These are phyloP conservation scores for Phoebastria nigripes DNA, from an alignment of 2,797 vertebrate genomes.

Conservation along the genomic window DNA sequence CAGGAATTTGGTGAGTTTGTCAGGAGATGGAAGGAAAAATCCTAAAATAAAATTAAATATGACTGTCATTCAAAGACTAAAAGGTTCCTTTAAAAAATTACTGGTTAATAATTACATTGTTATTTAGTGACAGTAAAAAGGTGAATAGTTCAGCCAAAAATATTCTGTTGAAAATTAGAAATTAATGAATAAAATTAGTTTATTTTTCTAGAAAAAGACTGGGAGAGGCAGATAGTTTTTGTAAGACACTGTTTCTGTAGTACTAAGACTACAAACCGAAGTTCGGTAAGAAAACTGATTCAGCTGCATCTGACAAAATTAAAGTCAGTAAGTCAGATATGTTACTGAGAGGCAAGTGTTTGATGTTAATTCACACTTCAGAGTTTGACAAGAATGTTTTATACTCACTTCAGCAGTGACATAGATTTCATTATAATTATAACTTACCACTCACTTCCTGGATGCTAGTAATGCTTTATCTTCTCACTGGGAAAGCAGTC, in stretches of 20 bases:
- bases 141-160: not conserved
- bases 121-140: not conserved
- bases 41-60: slow-evolving; percentile 35
- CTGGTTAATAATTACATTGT: not conserved
- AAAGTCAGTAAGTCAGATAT: not conserved
- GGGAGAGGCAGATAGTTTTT: not conserved
- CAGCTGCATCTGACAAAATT: not conserved
- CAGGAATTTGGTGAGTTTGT: not conserved
- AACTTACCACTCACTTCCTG: slow-evolving; percentile 4
- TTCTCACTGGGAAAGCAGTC: not conserved
- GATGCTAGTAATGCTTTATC: not conserved
- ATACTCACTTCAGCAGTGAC: not conserved
- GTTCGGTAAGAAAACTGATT: not conserved
- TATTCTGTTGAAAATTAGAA: not conserved
- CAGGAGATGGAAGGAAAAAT: not conserved
- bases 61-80: not conserved
- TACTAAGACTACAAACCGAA: not conserved
- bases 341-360: not conserved
- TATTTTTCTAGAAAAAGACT: not conserved
- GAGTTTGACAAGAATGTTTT: not conserved
- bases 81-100: not conserved
- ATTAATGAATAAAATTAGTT: not conserved
- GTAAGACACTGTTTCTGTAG: not conserved
- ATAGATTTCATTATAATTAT: not conserved
- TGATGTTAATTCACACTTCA: not conserved